Conservation (phyloP, 2,113 vertebrate species). For the Tetraodon nigroviridis region DNA sequence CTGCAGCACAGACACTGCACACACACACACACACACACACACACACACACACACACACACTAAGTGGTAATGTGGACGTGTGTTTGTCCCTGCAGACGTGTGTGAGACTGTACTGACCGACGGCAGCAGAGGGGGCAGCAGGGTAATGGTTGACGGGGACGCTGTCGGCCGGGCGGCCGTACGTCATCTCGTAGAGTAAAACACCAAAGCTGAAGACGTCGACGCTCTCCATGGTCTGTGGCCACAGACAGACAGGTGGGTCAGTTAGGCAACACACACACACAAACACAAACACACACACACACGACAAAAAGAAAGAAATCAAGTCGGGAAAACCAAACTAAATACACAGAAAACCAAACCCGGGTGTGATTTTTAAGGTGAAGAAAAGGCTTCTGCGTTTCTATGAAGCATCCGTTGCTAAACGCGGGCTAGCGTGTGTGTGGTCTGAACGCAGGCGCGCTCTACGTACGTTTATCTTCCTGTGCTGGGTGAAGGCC, state of each 20-base stretch:
- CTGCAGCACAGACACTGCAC: constrained; percentile 89
- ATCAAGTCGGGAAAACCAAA: too few relatives aligned
- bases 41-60: background rate
- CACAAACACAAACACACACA: too few relatives aligned
- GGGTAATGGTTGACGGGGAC: constrained; percentile 85
- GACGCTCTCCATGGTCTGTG: constrained; percentile 86
- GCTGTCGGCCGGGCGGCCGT: constrained; percentile 83
- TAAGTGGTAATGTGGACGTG: background rate
- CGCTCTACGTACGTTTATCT: constrained; percentile 84
- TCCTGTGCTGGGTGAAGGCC: constrained; percentile 85
- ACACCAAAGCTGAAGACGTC: constrained; percentile 94
- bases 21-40: constrained; percentile 12
- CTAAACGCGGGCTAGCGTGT: too few relatives aligned
- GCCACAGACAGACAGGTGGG: too few relatives aligned
- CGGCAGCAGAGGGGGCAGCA: constrained; percentile 75
- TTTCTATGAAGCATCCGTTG: too few relatives aligned
- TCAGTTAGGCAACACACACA: too few relatives aligned
- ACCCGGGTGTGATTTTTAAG: too few relatives aligned
- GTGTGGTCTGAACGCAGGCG: background rate
- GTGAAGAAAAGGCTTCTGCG: too few relatives aligned
- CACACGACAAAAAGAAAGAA: background rate
- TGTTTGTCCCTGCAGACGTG: background rate
- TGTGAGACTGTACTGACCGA: constrained; percentile 77
- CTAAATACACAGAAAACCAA: too few relatives aligned
- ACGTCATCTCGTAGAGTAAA: constrained; percentile 94